phyloP scores from a whole-genome alignment of 2,888 invertebrate genomes.

The Platycheirus albimanus region DNA sequence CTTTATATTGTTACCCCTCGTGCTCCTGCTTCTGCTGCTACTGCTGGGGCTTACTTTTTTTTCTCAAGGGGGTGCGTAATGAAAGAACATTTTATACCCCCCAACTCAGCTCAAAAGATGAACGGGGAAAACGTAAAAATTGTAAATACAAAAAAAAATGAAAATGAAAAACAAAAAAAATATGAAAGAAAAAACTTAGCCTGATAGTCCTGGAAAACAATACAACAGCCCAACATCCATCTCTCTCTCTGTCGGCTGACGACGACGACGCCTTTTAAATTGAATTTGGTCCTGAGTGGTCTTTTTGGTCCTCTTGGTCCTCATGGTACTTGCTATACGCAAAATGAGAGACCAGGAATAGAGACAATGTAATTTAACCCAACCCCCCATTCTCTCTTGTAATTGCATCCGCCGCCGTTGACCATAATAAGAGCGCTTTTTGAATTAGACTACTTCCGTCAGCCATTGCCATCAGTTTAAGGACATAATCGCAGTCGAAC shows the following conservation, averaged over 20 bases:
- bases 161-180: slow-evolving; percentile 17
- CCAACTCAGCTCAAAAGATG: slow-evolving; percentile 38
- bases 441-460: slow-evolving; percentile 41
- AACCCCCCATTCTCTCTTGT: neutral
- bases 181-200: slow-evolving; percentile 27
- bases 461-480: slow-evolving; percentile 41
- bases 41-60: slow-evolving; percentile 24
- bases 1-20: slow-evolving; percentile 72
- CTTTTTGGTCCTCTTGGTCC: slow-evolving; percentile 11
- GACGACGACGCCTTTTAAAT: slow-evolving; percentile 41
- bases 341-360: slow-evolving; percentile 42
- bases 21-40: too few species aligned
- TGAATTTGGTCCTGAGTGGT: slow-evolving; percentile 60
- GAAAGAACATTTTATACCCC: slow-evolving; percentile 57
- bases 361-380: slow-evolving; percentile 36
- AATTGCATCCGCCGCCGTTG: slow-evolving; percentile 62
- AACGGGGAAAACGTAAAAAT: slow-evolving; percentile 23
- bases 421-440: slow-evolving; percentile 48
- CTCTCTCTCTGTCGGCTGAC: slow-evolving; percentile 22
- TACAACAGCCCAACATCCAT: slow-evolving; percentile 53
- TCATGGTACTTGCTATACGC: too few species aligned
- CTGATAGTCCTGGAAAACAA: slow-evolving; percentile 58
- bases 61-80: slow-evolving; percentile 68
- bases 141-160: slow-evolving; percentile 14
- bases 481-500: slow-evolving; percentile 51